A percentile compares a stretch with the other conserved stretches of the same genome.
Conservation (phyloP, 2,797 vertebrate species). For the Glossophaga mutica region DNA sequence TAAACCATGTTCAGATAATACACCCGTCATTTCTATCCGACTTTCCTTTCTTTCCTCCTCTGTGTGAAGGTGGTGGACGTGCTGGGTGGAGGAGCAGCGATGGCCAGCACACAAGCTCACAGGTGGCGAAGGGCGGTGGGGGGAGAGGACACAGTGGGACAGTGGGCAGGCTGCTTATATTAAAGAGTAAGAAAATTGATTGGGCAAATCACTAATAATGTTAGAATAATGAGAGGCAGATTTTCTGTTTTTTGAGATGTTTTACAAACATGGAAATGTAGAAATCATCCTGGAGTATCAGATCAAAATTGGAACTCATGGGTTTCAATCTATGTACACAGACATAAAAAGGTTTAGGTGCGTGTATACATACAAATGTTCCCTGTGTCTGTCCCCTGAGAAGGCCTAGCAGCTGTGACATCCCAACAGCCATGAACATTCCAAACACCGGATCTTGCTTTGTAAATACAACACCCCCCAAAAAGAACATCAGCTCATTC, state of each 20-base stretch:
- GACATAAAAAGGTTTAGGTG: background rate
- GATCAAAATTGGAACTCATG: background rate
- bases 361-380: background rate
- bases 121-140: background rate
- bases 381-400: background rate
- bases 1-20: background rate
- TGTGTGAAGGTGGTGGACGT: background rate
- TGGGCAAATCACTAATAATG: background rate
- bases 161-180: background rate
- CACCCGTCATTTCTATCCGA: background rate
- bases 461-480: background rate
- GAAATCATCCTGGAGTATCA: background rate
- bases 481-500: background rate
- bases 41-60: background rate
- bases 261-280: background rate
- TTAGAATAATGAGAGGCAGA: background rate
- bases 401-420: background rate
- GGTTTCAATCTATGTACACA: background rate
- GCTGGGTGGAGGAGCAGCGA: background rate
- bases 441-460: background rate
- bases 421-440: background rate
- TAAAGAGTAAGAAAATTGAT: background rate
- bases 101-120: background rate
- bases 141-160: background rate
- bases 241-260: background rate